These are phyloP conservation scores for Hemicordylus capensis DNA, from an alignment of 2,113 vertebrate species.

Conservation along the genomic window DNA sequence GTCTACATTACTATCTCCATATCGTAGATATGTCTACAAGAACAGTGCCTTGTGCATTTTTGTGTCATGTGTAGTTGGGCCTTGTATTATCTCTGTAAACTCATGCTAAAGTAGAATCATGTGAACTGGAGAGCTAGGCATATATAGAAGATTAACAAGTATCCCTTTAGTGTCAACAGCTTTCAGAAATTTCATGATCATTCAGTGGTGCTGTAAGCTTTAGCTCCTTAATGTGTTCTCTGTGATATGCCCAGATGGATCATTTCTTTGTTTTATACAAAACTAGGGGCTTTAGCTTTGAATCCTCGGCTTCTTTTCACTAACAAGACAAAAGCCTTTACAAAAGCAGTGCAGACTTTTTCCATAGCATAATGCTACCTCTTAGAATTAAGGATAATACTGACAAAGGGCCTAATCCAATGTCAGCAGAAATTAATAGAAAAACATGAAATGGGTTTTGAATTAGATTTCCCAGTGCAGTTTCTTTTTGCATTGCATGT, in stretches of 20 bases:
- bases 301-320: constrained; percentile 1
- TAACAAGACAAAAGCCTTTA: not conserved
- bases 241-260: not conserved
- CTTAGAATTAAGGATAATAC: constrained; percentile 2
- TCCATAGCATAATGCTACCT: not conserved
- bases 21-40: not conserved
- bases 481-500: not conserved
- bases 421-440: not conserved
- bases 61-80: not conserved
- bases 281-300: not conserved
- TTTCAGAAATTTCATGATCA: not conserved
- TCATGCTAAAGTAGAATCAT: not conserved
- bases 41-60: not conserved
- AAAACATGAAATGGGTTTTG: not conserved
- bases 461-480: not conserved
- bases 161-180: not conserved
- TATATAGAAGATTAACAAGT: not conserved
- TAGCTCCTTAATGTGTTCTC: not conserved
- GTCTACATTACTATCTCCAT: not conserved
- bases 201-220: not conserved
- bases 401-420: constrained; percentile 4
- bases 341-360: not conserved
- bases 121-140: not conserved
- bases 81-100: not conserved
- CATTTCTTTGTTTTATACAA: constrained; percentile 12